Evolutionary conservation across 2,888 invertebrate species (phyloP).

Genomic region (Callimorpha dominula): DNA sequence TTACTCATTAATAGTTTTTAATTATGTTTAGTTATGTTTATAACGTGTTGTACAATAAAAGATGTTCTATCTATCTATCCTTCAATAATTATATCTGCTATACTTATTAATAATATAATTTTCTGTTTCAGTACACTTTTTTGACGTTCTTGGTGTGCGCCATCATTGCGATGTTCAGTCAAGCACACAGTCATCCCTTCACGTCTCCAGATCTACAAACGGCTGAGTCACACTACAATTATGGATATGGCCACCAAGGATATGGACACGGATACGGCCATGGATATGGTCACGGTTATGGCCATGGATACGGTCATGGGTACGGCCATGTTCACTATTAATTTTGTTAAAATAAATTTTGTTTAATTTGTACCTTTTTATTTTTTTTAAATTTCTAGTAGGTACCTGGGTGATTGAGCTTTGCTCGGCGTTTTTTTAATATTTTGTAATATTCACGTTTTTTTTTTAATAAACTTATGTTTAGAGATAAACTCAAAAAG

Average conservation of each 20-base stretch:
- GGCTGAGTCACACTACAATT: neutral
- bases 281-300: constrained; percentile 1
- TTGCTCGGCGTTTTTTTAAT: too few species aligned
- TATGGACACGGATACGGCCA: constrained; percentile 7
- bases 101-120: neutral
- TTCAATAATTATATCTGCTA: neutral
- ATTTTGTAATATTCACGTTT: too few species aligned
- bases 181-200: neutral
- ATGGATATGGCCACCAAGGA: neutral
- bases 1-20: too few species aligned
- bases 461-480: too few species aligned
- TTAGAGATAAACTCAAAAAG: too few species aligned
- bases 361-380: neutral
- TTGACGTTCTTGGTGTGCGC: neutral
- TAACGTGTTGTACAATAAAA: too few species aligned
- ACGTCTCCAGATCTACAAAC: neutral
- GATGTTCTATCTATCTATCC: too few species aligned
- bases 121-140: constrained; percentile 4
- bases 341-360: neutral
- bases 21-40: too few species aligned
- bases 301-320: neutral
- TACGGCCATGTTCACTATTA: constrained; percentile 1
- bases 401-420: too few species aligned
- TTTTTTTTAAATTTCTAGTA: neutral
- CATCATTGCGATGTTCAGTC: constrained; percentile 9